These are phyloP conservation scores for Agrilus cyanescens DNA, from an alignment of 2,888 invertebrate species.

Conservation along the genomic window DNA sequence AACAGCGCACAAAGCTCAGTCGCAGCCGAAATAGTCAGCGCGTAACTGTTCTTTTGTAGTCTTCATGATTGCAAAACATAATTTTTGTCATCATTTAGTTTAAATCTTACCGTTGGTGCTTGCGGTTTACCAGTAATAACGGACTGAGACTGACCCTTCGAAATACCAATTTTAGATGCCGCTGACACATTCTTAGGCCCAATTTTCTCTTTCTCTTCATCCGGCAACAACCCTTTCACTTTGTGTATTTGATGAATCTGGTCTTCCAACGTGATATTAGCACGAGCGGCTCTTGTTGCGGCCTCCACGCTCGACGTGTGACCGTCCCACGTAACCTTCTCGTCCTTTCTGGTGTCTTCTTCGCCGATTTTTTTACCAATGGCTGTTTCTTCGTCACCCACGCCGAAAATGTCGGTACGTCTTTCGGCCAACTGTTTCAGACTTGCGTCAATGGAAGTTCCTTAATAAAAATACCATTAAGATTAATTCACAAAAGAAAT, in stretches of 20 bases:
- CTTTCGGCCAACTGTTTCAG: constrained; percentile 93
- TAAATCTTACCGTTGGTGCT: constrained; percentile 12
- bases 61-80: too few relatives aligned
- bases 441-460: constrained; percentile 90
- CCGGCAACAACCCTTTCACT: constrained; percentile 82
- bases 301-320: constrained; percentile 95
- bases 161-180: constrained; percentile 24
- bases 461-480: constrained; percentile 23
- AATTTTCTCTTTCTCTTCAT: constrained; percentile 94
- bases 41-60: too few relatives aligned
- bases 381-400: constrained; percentile 95
- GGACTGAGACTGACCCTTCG: constrained; percentile 28
- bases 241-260: constrained; percentile 97
- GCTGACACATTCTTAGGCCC: constrained; percentile 70
- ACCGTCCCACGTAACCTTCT: constrained; percentile 96
- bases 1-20: too few relatives aligned
- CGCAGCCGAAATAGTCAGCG: too few relatives aligned
- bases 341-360: constrained; percentile 70
- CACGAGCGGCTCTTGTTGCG: constrained; percentile 84
- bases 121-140: constrained; percentile 35
- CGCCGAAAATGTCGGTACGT: constrained; percentile 99
- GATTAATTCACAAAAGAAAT: neutral
- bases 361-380: constrained; percentile 98
- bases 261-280: constrained; percentile 91
- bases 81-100: neutral